phyloP scores from a whole-genome alignment of 2,113 vertebrate genomes.

The Noturus placidus region DNA sequence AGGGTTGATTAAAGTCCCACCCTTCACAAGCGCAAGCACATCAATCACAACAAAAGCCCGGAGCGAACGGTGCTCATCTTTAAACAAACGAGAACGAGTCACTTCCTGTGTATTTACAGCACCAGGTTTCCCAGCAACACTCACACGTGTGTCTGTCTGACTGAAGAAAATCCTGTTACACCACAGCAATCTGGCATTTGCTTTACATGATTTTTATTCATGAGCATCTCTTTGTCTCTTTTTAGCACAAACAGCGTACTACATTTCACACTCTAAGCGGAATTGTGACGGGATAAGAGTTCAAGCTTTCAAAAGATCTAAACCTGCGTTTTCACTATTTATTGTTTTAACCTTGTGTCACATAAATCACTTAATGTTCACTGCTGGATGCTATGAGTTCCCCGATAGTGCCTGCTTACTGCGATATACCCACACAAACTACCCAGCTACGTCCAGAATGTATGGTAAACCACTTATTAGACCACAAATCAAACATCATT shows the following conservation, averaged over 20 bases:
- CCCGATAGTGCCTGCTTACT: neutral
- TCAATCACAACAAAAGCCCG: conserved; percentile 19
- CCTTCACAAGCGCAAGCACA: conserved; percentile 38
- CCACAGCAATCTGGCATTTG: neutral
- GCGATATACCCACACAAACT: neutral
- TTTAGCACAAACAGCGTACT: neutral
- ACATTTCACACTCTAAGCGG: neutral
- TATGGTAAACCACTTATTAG: neutral
- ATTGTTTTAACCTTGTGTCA: neutral
- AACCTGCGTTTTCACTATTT: neutral
- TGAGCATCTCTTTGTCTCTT: neutral
- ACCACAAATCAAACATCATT: neutral
- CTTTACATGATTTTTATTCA: neutral
- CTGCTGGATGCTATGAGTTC: neutral
- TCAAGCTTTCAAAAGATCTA: neutral
- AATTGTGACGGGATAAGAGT: neutral
- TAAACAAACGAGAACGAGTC: conserved; percentile 52
- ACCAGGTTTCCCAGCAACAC: neutral
- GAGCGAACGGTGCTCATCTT: conserved; percentile 50
- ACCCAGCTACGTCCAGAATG: neutral
- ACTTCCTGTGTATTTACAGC: conserved; percentile 51
- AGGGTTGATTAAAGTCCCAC: conserved; percentile 37
- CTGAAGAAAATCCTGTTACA: neutral
- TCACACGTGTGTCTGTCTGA: neutral
- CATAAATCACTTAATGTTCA: neutral